Evolutionary conservation across 2,113 vertebrate species (phyloP), one percentile per base, ranked within the genome.

Genomic region (Ranitomeya variabilis): DNA sequence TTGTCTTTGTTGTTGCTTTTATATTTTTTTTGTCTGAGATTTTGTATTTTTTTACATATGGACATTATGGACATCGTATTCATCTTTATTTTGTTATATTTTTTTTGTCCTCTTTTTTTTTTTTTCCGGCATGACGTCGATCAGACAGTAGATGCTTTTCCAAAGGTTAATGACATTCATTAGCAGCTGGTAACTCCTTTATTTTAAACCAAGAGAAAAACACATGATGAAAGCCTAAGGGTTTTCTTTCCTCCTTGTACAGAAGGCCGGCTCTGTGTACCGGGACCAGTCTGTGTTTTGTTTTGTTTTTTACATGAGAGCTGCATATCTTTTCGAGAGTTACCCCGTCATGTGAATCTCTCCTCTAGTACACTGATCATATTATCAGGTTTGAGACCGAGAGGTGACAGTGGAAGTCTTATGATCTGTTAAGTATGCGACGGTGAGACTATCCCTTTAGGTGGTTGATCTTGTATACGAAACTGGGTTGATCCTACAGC

Each of bases 161-260:
- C 13, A 78, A 78, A 89, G 59, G 59, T 84, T 82, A 88, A 88
- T 73, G 80, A 74, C 79, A 60, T 74, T 73, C 67, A 83, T 83
- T 81, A 88, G 59, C 31, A 69, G 12, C 60, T 78, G 45, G 26
- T 78, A 52, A 19, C 45, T 79, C 31, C 62, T 74, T 60, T 66
- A 55, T 77, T 76, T 23, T 51, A 37, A 37, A 82, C 69, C 23
- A n/a, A 66, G 45, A 88, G 69, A 60, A 88, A 67, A 89, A 84
- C 87, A 89, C 87, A 89, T 89, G 87, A 89, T 21, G 57, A 57
- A 62, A n/a, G 71, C 87, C 87, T 89, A 21, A 57, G 87, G 45
- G 81, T 82, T 18, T n/a, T 57, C 83, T 67, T 84, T 69, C 73
- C 80, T 26, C 15, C 31, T 16, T 19, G 12, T 15, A 54, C 57